A percentile compares a stretch with the other conserved stretches of the same genome.
Evolutionary conservation across 2,113 vertebrate genomes (phyloP).

Genomic region (Pyrgilauda ruficollis): DNA sequence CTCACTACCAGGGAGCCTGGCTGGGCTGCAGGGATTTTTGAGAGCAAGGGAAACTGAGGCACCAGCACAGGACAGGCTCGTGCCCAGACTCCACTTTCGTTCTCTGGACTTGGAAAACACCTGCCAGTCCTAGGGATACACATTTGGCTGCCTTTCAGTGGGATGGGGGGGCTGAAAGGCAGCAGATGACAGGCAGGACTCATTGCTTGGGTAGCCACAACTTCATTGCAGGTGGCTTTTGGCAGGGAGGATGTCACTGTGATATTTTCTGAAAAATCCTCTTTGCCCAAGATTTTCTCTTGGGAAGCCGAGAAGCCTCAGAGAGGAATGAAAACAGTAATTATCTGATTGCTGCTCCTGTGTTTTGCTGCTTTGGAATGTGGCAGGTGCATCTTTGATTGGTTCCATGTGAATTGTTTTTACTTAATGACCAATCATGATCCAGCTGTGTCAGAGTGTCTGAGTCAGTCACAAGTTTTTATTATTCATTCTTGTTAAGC

Average conservation of each 20-base stretch:
- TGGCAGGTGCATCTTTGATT: too few relatives aligned
- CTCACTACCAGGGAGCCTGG: neutral
- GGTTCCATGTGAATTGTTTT: too few relatives aligned
- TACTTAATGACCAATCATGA: too few relatives aligned
- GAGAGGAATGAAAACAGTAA: too few relatives aligned
- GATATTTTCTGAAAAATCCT: too few relatives aligned
- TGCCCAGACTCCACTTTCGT: neutral
- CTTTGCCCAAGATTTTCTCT: too few relatives aligned
- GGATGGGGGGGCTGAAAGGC: neutral
- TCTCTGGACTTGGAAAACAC: neutral
- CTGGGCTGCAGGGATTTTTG: neutral
- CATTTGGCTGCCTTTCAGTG: neutral
- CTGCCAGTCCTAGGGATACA: neutral
- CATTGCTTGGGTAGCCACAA: neutral
- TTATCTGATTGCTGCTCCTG: too few relatives aligned
- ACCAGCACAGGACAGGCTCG: neutral
- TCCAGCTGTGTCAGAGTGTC: too few relatives aligned
- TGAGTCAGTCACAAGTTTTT: too few relatives aligned
- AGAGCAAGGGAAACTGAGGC: neutral
- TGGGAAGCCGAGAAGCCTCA: too few relatives aligned
- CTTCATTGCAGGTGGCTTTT: neutral
- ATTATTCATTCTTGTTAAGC: too few relatives aligned
- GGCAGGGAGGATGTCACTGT: neutral
- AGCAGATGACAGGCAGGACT: neutral
- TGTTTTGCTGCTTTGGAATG: too few relatives aligned